These are phyloP conservation scores for Lytechinus variegatus DNA, from an alignment of 35 echinoderm and acorn worm species.

Conservation along the genomic window DNA sequence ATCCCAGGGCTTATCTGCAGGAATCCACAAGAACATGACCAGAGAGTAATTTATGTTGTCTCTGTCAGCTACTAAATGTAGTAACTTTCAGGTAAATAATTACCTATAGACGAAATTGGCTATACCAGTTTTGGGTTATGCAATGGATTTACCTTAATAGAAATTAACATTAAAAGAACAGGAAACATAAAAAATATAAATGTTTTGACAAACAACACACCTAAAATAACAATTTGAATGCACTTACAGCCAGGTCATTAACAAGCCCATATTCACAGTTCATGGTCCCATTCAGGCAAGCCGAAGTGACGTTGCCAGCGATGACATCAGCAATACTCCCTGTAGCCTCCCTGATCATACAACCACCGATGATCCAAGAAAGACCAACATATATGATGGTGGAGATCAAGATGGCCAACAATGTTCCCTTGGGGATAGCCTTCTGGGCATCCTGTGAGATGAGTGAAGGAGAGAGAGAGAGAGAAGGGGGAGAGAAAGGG, in stretches of 20 bases:
- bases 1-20: no score
- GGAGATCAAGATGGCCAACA: conserved; percentile 76
- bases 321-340: conserved; percentile 69
- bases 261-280: conserved; percentile 82
- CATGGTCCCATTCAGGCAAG: conserved; percentile 9
- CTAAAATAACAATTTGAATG: not conserved
- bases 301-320: conserved; percentile 59
- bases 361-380: conserved; percentile 70
- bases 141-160: no score
- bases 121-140: no score
- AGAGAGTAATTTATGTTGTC: no score
- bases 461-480: not conserved
- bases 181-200: not conserved
- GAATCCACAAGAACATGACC: no score
- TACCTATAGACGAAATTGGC: no score
- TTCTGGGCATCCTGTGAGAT: conserved; percentile 89
- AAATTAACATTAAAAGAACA: not conserved
- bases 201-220: no score
- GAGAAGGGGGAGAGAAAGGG: no score
- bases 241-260: conserved; percentile 81
- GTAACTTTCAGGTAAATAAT: no score
- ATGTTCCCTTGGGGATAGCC: conserved; percentile 95
- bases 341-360: conserved; percentile 69
- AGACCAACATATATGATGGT: conserved; percentile 71
- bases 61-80: no score